These are phyloP conservation scores for Oxystoma pomonae DNA, from an alignment of 2,888 invertebrate species.

Conservation along the genomic window DNA sequence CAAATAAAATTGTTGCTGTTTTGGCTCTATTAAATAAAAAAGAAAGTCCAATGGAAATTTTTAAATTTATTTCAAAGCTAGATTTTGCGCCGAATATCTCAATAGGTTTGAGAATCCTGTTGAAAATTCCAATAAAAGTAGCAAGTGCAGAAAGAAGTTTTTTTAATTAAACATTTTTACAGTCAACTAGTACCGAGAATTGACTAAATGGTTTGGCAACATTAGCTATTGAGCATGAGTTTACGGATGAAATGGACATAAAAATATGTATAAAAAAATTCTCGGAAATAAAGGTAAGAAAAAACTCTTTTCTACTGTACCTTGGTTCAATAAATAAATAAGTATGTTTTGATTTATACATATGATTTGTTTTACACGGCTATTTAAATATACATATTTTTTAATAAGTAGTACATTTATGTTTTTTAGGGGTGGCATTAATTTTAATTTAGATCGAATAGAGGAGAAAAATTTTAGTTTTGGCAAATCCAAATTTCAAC, in stretches of 20 bases:
- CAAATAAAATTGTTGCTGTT: background rate
- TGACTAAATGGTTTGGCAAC: constrained; percentile 1
- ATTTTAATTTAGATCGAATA: no score
- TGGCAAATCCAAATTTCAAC: no score
- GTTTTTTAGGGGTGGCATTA: no score
- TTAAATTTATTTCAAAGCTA: background rate
- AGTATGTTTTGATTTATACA: no score
- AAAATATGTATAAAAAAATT: background rate
- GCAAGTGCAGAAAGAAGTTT: background rate
- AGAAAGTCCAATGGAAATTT: constrained; percentile 3
- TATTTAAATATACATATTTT: no score
- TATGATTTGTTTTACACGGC: no score
- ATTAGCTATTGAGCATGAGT: constrained; percentile 1
- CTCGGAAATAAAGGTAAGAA: no score
- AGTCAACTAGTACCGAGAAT: background rate
- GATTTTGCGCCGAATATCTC: constrained; percentile 1
- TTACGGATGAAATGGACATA: background rate
- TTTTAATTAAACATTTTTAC: background rate
- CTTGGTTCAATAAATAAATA: no score
- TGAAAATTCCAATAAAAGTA: background rate
- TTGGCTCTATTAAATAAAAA: constrained; percentile 4
- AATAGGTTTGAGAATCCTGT: background rate
- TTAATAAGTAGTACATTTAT: no score
- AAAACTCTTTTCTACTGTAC: no score
- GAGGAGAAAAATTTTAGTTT: no score